Conservation (phyloP, 2,888 invertebrate species). For the Hirtodrosophila duncani region DNA sequence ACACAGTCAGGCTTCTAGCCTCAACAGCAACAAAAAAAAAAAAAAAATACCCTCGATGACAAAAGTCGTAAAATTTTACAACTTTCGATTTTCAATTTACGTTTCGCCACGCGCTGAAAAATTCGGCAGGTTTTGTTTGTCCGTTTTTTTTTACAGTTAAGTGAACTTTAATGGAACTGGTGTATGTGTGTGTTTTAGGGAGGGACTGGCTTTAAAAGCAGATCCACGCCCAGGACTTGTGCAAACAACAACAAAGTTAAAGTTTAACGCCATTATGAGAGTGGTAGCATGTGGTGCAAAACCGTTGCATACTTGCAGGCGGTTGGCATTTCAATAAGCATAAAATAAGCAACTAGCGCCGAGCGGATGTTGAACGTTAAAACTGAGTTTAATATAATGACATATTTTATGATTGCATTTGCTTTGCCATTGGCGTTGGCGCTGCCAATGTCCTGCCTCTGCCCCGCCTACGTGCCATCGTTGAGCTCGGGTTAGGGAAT, state of each 20-base stretch:
- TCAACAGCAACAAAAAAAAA: background rate
- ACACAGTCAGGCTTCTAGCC: slow-evolving; percentile 4
- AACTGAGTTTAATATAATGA: slow-evolving; percentile 58
- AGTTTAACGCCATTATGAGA: too few relatives aligned
- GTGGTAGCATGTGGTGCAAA: slow-evolving; percentile 8
- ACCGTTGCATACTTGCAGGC: slow-evolving; percentile 45
- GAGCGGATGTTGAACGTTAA: slow-evolving; percentile 5
- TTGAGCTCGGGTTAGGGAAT: background rate
- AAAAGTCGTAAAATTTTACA: slow-evolving; percentile 68
- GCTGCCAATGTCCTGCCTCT: slow-evolving; percentile 1
- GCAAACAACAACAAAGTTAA: background rate
- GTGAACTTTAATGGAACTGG: slow-evolving; percentile 44
- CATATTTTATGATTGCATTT: slow-evolving; percentile 71
- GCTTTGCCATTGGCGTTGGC: background rate
- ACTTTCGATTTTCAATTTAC: slow-evolving; percentile 75
- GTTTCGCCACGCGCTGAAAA: slow-evolving; percentile 21
- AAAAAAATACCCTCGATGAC: slow-evolving; percentile 1
- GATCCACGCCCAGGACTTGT: background rate
- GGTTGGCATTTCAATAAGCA: slow-evolving; percentile 29
- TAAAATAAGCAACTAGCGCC: slow-evolving; percentile 25
- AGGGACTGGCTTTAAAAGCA: slow-evolving; percentile 6
- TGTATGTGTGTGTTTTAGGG: slow-evolving; percentile 7
- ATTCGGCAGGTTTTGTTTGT: slow-evolving; percentile 14
- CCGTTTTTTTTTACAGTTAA: slow-evolving; percentile 20
- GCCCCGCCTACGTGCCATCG: background rate